These are phyloP conservation scores for Allacma fusca DNA, from an alignment of 2,888 invertebrate species.

Conservation along the genomic window DNA sequence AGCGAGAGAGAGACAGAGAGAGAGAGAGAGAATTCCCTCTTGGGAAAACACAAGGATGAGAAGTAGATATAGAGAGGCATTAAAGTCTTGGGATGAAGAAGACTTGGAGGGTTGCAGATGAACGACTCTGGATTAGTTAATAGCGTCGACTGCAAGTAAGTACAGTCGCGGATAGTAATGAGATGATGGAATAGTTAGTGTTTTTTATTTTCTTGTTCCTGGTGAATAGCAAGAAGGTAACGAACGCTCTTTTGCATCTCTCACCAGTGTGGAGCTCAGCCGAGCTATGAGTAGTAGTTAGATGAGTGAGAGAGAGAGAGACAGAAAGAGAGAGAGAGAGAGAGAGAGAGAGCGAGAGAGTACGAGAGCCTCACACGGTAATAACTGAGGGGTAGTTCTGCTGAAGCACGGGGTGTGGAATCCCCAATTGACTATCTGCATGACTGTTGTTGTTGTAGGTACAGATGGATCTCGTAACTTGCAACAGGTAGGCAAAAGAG, in stretches of 20 bases:
- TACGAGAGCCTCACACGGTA: not conserved
- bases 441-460: not conserved
- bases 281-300: too few species aligned
- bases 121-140: conserved; percentile 3
- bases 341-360: conserved; percentile 1
- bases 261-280: too few species aligned
- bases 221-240: not conserved
- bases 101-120: not conserved
- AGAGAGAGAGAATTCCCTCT: too few species aligned
- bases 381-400: conserved; percentile 34
- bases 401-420: conserved; percentile 8
- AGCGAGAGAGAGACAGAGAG: too few species aligned
- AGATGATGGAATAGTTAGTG: conserved; percentile 34
- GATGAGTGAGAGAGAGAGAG: too few species aligned
- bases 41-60: not conserved
- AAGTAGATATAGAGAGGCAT: not conserved
- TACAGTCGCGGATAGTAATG: conserved; percentile 35
- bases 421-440: conserved; percentile 22
- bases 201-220: not conserved
- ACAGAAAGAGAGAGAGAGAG: too few species aligned
- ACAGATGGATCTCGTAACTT: not conserved
- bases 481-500: conserved; percentile 30
- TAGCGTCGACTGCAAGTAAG: not conserved
- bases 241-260: not conserved
- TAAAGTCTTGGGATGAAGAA: not conserved